Conservation (phyloP, 2,797 vertebrate species). For the Bradypodion ventrale region DNA sequence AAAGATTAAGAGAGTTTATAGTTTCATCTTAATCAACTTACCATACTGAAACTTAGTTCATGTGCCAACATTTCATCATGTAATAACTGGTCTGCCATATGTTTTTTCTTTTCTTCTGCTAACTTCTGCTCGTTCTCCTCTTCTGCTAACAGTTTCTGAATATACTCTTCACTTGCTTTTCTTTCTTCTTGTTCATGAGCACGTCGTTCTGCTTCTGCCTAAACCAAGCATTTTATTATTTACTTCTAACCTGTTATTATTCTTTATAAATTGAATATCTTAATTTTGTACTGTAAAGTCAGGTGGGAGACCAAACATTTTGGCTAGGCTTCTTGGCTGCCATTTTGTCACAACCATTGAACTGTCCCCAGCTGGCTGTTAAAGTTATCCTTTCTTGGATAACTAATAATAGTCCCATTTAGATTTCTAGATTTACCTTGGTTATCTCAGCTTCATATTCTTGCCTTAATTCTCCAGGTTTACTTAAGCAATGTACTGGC, state of each 20-base stretch:
- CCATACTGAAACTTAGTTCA: conserved; percentile 76
- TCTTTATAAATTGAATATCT: background rate
- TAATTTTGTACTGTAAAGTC: background rate
- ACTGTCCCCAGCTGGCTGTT: background rate
- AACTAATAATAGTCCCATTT: background rate
- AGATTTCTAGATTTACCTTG: conserved; percentile 71
- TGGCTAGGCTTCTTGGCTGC: background rate
- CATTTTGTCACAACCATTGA: background rate
- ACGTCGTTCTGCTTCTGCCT: conserved; percentile 87
- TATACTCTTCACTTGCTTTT: conserved; percentile 88
- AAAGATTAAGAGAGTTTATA: background rate
- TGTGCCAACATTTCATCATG: conserved; percentile 86
- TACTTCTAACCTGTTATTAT: background rate
- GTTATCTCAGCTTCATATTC: conserved; percentile 82
- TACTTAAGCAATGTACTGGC: conserved; percentile 72
- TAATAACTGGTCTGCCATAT: conserved; percentile 80
- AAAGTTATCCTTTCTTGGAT: background rate
- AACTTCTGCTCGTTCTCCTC: conserved; percentile 78
- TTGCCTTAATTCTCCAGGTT: conserved; percentile 79
- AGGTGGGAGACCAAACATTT: background rate
- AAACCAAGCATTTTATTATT: background rate
- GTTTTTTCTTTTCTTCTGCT: conserved; percentile 74
- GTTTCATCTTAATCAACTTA: conserved; percentile 56
- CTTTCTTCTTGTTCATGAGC: conserved; percentile 85
- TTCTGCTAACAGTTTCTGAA: conserved; percentile 84